Evolutionary conservation across 2,797 vertebrate species (phyloP).

Genomic region (Uromys caudimaculatus): DNA sequence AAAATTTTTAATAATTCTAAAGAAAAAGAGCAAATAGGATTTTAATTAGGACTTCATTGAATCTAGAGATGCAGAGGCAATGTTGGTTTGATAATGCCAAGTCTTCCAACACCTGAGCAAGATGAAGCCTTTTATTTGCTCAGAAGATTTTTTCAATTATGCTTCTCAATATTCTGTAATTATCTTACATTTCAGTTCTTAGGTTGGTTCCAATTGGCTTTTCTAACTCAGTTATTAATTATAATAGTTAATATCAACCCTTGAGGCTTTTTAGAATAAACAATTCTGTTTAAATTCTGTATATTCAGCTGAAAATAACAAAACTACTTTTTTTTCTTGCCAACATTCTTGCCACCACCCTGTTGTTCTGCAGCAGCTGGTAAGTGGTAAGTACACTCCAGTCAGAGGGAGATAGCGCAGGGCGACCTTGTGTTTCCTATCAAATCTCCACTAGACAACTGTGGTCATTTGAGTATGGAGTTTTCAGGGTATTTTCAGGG

Average conservation of each 20-base stretch:
- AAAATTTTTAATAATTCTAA: not conserved
- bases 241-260: constrained; percentile 20
- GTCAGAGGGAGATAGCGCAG: not conserved
- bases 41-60: not conserved
- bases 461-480: constrained; percentile 10
- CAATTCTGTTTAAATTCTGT: constrained; percentile 4
- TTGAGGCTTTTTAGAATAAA: constrained; percentile 15
- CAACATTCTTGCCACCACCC: constrained; percentile 3
- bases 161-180: constrained; percentile 27
- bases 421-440: constrained; percentile 14
- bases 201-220: constrained; percentile 37
- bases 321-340: constrained; percentile 16
- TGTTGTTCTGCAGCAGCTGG: not conserved
- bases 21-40: not conserved
- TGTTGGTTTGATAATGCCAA: constrained; percentile 7
- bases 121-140: not conserved
- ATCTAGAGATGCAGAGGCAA: not conserved
- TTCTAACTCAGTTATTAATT: constrained; percentile 19
- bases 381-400: not conserved
- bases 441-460: constrained; percentile 43
- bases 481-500: not conserved
- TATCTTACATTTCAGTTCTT: constrained; percentile 17
- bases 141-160: not conserved
- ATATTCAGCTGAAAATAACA: constrained; percentile 21
- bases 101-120: not conserved